phyloP scores from a whole-genome alignment of 2,797 vertebrate species.

The Aselliscus stoliczkanus region DNA sequence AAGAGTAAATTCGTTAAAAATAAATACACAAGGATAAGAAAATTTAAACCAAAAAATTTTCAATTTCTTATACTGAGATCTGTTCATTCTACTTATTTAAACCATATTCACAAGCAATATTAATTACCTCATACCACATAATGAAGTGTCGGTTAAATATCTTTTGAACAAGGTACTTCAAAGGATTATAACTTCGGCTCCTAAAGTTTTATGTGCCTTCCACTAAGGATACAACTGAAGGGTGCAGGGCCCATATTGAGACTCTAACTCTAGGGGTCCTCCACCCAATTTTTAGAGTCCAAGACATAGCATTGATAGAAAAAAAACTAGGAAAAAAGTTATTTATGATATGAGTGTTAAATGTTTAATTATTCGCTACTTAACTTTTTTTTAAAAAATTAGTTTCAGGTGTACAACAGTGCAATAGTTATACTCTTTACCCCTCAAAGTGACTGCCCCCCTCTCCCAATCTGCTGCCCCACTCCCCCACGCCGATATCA shows the following conservation, averaged over 20 bases:
- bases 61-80: background rate
- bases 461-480: too few species aligned
- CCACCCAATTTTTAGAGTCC: background rate
- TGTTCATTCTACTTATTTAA: conserved; percentile 14
- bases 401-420: too few species aligned
- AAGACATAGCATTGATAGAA: background rate
- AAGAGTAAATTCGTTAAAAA: conserved; percentile 64
- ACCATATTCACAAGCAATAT: background rate
- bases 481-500: too few species aligned
- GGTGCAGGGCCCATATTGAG: background rate
- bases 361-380: background rate
- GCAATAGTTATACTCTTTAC: too few species aligned
- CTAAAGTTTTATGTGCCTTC: background rate
- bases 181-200: background rate
- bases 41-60: background rate
- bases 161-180: background rate
- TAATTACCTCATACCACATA: background rate
- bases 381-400: too few species aligned
- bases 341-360: background rate
- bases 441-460: too few species aligned
- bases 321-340: background rate
- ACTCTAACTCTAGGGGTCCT: background rate
- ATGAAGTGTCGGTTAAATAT: background rate
- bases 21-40: conserved; percentile 14
- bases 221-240: background rate